A percentile compares a stretch with the other conserved stretches of the same genome.
phyloP scores from a whole-genome alignment of 2,888 invertebrate species.

The Gnatocerus cornutus region DNA sequence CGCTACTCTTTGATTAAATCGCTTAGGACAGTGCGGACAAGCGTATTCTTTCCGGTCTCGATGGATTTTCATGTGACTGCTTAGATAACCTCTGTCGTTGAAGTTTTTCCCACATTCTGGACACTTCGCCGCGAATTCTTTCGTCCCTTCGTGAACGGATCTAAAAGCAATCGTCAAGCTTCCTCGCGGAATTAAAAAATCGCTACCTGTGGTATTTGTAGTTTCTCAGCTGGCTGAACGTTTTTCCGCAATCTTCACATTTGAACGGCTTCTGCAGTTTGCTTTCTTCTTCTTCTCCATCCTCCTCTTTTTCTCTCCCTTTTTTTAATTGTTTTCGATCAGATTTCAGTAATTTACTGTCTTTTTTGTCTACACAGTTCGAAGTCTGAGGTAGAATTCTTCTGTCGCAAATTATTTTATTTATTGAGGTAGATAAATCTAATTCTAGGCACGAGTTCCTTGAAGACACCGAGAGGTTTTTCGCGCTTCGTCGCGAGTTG shows the following conservation, averaged over 20 bases:
- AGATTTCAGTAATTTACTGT: background rate
- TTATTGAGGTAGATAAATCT: slow-evolving; percentile 40
- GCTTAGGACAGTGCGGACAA: slow-evolving; percentile 86
- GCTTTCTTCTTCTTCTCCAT: slow-evolving; percentile 53
- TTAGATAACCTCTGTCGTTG: slow-evolving; percentile 88
- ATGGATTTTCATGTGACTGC: slow-evolving; percentile 91
- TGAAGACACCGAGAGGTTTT: slow-evolving; percentile 9
- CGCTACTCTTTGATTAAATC: slow-evolving; percentile 89
- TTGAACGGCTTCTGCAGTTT: slow-evolving; percentile 75
- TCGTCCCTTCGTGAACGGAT: slow-evolving; percentile 87
- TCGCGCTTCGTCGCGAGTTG: slow-evolving; percentile 42
- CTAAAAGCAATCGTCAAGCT: slow-evolving; percentile 55
- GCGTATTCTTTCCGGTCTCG: slow-evolving; percentile 87
- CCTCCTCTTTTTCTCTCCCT: slow-evolving; percentile 38
- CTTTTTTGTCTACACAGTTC: slow-evolving; percentile 14
- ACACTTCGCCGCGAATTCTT: slow-evolving; percentile 84
- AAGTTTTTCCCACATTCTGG: slow-evolving; percentile 88
- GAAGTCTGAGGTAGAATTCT: slow-evolving; percentile 35
- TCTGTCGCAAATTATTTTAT: slow-evolving; percentile 9
- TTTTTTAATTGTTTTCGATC: slow-evolving; percentile 10
- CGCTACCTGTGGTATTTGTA: slow-evolving; percentile 83
- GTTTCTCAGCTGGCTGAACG: slow-evolving; percentile 87
- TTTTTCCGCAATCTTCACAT: slow-evolving; percentile 85
- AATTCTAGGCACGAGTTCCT: slow-evolving; percentile 20
- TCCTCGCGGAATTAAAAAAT: background rate